Conservation (phyloP, 2,888 invertebrate genomes). For the Agrochola macilenta region DNA sequence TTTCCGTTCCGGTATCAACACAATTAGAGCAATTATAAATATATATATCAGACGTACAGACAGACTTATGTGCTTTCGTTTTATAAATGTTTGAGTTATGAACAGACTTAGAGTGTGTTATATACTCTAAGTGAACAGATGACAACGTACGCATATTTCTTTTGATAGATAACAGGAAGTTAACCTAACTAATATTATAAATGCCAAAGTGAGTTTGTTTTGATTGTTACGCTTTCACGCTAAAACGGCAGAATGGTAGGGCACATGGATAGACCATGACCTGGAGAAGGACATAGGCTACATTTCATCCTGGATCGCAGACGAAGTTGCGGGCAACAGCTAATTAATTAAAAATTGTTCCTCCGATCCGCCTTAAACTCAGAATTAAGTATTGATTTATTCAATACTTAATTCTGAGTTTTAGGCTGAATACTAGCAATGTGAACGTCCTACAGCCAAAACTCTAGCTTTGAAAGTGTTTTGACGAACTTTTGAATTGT, state of each 20-base stretch:
- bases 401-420: not conserved
- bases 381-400: too few relatives aligned
- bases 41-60: constrained; percentile 33
- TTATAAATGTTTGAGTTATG: constrained; percentile 10
- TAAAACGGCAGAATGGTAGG: too few relatives aligned
- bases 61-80: constrained; percentile 40
- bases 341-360: not conserved
- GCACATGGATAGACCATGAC: too few relatives aligned
- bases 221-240: too few relatives aligned
- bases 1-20: constrained; percentile 63
- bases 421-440: not conserved
- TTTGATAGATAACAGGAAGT: not conserved
- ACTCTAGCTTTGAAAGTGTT: not conserved
- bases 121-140: too few relatives aligned
- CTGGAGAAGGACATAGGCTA: too few relatives aligned
- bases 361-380: not conserved
- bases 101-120: too few relatives aligned
- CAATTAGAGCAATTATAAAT: constrained; percentile 57
- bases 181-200: too few relatives aligned
- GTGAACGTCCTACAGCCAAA: not conserved
- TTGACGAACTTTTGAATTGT: not conserved
- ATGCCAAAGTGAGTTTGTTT: too few relatives aligned
- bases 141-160: constrained; percentile 5
- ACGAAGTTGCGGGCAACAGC: too few relatives aligned
- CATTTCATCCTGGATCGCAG: too few relatives aligned